Percentiles rank a stretch among this genome's conserved stretches.
Conservation (phyloP, 2,888 invertebrate species). For the Fabriciana adippe region DNA sequence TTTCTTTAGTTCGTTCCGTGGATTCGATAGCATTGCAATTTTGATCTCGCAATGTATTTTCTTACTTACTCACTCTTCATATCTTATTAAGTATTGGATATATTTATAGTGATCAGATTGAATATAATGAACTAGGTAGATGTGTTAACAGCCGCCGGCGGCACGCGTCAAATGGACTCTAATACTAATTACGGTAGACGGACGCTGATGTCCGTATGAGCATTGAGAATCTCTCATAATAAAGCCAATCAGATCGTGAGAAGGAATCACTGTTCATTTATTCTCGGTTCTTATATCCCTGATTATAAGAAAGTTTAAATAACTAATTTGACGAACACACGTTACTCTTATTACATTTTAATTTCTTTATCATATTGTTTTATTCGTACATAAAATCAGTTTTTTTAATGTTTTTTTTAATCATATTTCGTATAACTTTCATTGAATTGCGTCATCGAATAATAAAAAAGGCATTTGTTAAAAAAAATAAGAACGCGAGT, state of each 20-base stretch:
- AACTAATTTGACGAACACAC: too few species aligned
- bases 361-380: too few species aligned
- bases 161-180: conserved; percentile 63
- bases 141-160: conserved; percentile 52
- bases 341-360: too few species aligned
- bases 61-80: not conserved
- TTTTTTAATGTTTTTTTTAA: too few species aligned
- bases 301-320: too few species aligned
- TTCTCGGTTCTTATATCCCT: conserved; percentile 34
- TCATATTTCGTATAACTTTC: too few species aligned
- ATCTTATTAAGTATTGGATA: too few species aligned
- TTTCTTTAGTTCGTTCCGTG: not conserved
- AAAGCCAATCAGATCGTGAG: conserved; percentile 59
- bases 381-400: too few species aligned
- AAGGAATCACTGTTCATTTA: conserved; percentile 56
- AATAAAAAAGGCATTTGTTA: not conserved
- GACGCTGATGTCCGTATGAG: conserved; percentile 51
- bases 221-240: conserved; percentile 55
- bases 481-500: conserved; percentile 12
- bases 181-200: conserved; percentile 72
- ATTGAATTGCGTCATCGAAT: too few species aligned
- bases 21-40: conserved; percentile 12
- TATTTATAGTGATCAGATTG: conserved; percentile 37
- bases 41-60: not conserved
- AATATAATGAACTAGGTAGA: conserved; percentile 41